Percentiles rank a stretch among this genome's conserved stretches.
Conservation (phyloP, 1,140 invertebrate genomes). For the Rhyacophila brunnea region DNA sequence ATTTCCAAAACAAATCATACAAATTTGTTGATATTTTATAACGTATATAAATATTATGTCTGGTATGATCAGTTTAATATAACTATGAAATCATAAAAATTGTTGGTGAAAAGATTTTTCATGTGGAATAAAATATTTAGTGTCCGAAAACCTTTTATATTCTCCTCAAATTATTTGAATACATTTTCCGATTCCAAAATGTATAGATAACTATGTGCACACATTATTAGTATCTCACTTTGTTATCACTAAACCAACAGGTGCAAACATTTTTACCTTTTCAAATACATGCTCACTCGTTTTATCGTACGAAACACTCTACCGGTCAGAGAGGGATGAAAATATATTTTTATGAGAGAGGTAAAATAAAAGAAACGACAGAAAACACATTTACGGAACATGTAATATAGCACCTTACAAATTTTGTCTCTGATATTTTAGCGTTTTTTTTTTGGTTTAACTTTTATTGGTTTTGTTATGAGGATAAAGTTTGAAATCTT, state of each 20-base stretch:
- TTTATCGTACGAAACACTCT: no score
- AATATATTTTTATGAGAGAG: conserved; percentile 1
- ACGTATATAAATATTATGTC: no score
- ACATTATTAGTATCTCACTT: conserved; percentile 30
- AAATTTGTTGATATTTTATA: no score
- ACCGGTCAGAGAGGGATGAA: conserved; percentile 9
- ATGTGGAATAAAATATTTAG: no score
- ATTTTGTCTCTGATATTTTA: conserved; percentile 31
- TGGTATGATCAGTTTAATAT: no score
- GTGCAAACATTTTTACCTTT: conserved; percentile 19
- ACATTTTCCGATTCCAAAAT: conserved; percentile 5
- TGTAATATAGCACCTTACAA: conserved; percentile 36
- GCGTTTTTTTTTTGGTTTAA: conserved; percentile 31
- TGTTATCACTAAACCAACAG: conserved; percentile 33
- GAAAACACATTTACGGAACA: conserved; percentile 32
- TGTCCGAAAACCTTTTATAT: neutral
- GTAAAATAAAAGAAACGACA: conserved; percentile 6
- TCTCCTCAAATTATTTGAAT: neutral
- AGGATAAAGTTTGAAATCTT: conserved; percentile 27
- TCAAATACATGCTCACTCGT: neutral
- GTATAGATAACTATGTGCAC: conserved; percentile 22
- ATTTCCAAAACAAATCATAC: no score
- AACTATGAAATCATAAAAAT: no score
- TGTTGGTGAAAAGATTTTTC: no score
- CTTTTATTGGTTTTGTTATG: conserved; percentile 25